Evolutionary conservation across 1,140 invertebrate species (phyloP), one percentile per base, ranked within the genome.

Genomic region (Megalopta genalis): DNA sequence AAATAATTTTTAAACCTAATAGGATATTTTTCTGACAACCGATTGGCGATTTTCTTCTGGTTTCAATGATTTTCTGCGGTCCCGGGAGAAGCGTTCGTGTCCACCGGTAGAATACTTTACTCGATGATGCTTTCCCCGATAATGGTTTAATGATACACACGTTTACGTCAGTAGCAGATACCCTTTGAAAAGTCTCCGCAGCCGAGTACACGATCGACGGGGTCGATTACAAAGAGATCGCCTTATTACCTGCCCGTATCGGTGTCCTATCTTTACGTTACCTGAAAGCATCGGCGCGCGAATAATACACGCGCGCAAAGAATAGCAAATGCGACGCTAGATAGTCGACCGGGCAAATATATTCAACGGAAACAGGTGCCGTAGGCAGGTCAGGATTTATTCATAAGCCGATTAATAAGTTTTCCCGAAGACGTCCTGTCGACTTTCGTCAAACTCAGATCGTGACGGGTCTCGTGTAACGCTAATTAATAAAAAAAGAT

Each of bases 201-300:
- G 77, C 46, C 62, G 71, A 65, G 64, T 73, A 75, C 66, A 32
- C 52, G 63, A 67, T 39, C 27, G 77, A 59, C 70, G 21, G 65
- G 63, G 46, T 65, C 66, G 78, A 84, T 84, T 70, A 85, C 49
- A 86, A 82, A 86, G 78, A 66, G 81, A 77, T 77, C 66, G 74
- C 70, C 74, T 82, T 85, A 85, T 86, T 86, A 81, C 46, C 70
- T 12, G 73, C 65, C 46, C 23, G 54, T 82, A 81, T 86, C 78
- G 83, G 81, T 66, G 74, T 78, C 70, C 78, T 80, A 80, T 80
- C 78, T 80, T 80, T 80, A 68, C 65, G 67, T 63, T 25, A 54
- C 52, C 62, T 68, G 54, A 54, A 71, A 46, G 72, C 83, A 86
- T 78, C 79, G 83, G 77, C 46, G 83, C 81, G 83, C 65, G 63